phyloP scores from a whole-genome alignment of 2,888 invertebrate species.

The Cheilosia grossa region DNA sequence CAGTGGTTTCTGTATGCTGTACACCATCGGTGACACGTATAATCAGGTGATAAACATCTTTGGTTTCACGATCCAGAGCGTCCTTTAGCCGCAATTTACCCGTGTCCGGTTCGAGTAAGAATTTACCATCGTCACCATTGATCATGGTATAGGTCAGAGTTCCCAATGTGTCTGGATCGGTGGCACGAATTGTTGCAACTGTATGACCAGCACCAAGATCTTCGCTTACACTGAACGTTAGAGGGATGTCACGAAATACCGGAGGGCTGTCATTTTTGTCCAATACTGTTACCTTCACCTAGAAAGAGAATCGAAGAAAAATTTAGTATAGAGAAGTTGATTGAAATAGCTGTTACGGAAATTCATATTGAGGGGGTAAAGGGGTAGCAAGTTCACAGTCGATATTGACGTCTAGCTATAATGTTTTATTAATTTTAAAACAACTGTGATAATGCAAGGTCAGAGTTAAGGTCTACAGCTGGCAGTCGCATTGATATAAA shows the following conservation, averaged over 20 bases:
- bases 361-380: background rate
- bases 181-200: constrained; percentile 90
- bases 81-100: constrained; percentile 91
- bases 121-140: constrained; percentile 87
- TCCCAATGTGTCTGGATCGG: constrained; percentile 94
- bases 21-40: constrained; percentile 95
- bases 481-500: too few relatives aligned
- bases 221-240: constrained; percentile 91
- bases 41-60: constrained; percentile 90
- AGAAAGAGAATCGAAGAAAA: constrained; percentile 81
- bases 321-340: background rate
- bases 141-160: constrained; percentile 89
- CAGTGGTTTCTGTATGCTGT: constrained; percentile 91
- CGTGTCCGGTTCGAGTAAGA: constrained; percentile 88
- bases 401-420: too few relatives aligned
- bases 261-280: constrained; percentile 99
- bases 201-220: constrained; percentile 92
- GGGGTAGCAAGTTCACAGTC: too few relatives aligned
- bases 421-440: too few relatives aligned
- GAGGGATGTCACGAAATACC: constrained; percentile 89
- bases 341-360: background rate
- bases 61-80: constrained; percentile 92
- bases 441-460: too few relatives aligned
- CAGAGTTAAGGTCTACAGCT: too few relatives aligned
- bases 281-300: constrained; percentile 93